Conservation (phyloP, 2,113 vertebrate genomes). For the Pseudorectes ferrugineus region DNA sequence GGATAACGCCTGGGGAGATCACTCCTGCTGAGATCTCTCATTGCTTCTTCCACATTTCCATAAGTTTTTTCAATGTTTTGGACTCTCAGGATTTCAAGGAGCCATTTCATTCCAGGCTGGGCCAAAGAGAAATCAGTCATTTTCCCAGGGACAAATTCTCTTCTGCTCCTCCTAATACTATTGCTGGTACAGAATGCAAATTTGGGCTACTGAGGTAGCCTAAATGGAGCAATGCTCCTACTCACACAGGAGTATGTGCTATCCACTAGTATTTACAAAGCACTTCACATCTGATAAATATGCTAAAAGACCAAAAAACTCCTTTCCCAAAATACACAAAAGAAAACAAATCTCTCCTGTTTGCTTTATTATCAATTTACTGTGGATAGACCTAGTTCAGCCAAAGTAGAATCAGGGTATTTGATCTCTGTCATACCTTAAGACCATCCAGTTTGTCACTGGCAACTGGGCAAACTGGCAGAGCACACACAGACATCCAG, state of each 20-base stretch:
- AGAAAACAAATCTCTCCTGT: not conserved
- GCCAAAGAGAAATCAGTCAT: not conserved
- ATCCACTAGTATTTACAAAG: not conserved
- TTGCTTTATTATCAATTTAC: not conserved
- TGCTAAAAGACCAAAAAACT: not conserved
- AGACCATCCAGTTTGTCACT: constrained; percentile 4
- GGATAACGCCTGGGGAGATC: not conserved
- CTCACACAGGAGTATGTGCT: not conserved
- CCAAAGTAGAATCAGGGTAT: not conserved
- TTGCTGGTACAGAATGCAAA: not conserved
- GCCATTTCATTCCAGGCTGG: not conserved
- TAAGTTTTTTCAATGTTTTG: not conserved
- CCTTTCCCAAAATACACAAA: not conserved
- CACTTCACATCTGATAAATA: not conserved
- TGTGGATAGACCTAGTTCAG: not conserved
- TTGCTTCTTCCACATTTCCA: not conserved
- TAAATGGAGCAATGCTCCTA: not conserved
- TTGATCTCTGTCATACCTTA: not conserved
- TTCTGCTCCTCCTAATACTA: not conserved
- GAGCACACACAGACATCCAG: not conserved
- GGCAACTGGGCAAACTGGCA: constrained; percentile 52
- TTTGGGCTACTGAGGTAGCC: not conserved
- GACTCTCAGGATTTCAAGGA: not conserved
- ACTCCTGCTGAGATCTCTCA: not conserved
- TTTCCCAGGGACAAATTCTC: not conserved